These are phyloP conservation scores for Palythoa grandis DNA, from an alignment of 92 coral and sea anemone species.

Conservation along the genomic window DNA sequence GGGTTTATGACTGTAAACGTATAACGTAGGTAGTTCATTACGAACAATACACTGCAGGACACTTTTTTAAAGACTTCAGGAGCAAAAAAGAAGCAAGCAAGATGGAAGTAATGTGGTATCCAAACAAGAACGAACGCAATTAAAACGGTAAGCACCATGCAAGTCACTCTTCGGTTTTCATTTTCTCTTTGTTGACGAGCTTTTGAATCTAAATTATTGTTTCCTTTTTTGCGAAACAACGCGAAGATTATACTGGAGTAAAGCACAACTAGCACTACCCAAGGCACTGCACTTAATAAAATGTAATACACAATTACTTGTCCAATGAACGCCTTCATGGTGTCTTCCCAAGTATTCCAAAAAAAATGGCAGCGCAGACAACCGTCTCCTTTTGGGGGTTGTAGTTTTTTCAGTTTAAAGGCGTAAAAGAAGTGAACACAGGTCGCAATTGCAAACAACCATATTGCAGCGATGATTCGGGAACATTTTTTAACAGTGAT, in stretches of 20 bases:
- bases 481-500: slow-evolving; percentile 21
- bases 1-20: slow-evolving; percentile 26
- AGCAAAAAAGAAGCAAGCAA: background rate
- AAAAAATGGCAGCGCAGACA: slow-evolving; percentile 14
- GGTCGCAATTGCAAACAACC: slow-evolving; percentile 36
- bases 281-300: slow-evolving; percentile 9
- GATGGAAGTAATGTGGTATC: slow-evolving; percentile 25
- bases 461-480: slow-evolving; percentile 3
- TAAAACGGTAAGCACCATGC: slow-evolving; percentile 20
- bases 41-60: background rate
- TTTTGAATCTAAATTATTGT: slow-evolving; percentile 21
- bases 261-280: slow-evolving; percentile 1
- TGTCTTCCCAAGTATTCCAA: slow-evolving; percentile 14
- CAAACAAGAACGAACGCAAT: slow-evolving; percentile 14
- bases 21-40: slow-evolving; percentile 26
- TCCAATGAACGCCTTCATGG: background rate
- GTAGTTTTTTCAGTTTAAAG: slow-evolving; percentile 1
- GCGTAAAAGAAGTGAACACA: slow-evolving; percentile 25
- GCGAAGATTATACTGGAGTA: slow-evolving; percentile 31
- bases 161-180: slow-evolving; percentile 28
- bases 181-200: background rate
- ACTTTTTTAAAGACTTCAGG: background rate
- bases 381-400: background rate
- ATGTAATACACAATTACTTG: slow-evolving; percentile 34
- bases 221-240: slow-evolving; percentile 14